Evolutionary conservation across 2,113 vertebrate species (phyloP).

Genomic region (Trematocara stigmaticum): DNA sequence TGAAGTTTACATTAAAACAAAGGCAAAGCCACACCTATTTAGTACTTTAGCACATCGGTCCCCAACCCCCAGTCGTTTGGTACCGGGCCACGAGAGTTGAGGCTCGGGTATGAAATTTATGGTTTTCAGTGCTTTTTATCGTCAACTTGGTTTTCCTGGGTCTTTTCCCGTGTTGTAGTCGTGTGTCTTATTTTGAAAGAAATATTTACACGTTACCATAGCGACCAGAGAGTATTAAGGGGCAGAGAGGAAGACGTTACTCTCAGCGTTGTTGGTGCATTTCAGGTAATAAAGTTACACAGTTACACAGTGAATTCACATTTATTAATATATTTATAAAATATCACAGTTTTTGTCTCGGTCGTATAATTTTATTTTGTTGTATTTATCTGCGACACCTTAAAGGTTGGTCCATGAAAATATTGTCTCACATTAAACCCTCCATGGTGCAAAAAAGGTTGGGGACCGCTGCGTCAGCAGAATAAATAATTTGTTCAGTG

Average conservation of each 20-base stretch:
- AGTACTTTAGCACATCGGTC: background rate
- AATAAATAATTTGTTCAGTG: background rate
- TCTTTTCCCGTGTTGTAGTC: background rate
- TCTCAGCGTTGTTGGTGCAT: too few species aligned
- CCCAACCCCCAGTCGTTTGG: background rate
- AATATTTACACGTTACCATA: too few species aligned
- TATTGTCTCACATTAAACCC: background rate
- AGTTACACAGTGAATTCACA: too few species aligned
- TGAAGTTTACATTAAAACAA: background rate
- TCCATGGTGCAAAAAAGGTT: background rate
- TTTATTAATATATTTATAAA: too few species aligned
- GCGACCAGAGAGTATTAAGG: too few species aligned
- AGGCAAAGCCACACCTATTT: background rate
- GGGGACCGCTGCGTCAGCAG: background rate
- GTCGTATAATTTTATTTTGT: too few species aligned
- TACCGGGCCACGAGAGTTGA: background rate
- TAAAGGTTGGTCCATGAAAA: too few species aligned
- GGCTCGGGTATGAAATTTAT: background rate
- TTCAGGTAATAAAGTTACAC: too few species aligned
- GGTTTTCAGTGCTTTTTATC: background rate
- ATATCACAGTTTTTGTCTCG: too few species aligned
- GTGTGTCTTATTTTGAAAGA: too few species aligned
- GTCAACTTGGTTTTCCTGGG: rapidly evolving
- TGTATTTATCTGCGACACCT: too few species aligned
- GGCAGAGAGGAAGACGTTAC: too few species aligned